Evolutionary conservation across 2,888 invertebrate species (phyloP).

Genomic region (Agriotes lineatus): DNA sequence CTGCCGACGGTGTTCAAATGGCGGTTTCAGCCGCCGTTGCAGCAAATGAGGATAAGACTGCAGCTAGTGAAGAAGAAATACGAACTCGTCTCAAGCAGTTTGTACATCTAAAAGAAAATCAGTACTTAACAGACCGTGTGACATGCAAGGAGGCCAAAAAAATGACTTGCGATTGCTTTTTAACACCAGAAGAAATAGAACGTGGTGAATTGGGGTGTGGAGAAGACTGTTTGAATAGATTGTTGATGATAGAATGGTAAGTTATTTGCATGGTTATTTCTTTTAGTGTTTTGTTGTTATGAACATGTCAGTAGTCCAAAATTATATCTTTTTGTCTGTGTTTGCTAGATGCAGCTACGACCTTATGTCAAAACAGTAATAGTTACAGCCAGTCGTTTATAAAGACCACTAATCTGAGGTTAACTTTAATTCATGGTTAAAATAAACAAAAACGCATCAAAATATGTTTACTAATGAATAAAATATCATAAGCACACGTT

Average conservation of each 20-base stretch:
- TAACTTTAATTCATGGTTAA: no score
- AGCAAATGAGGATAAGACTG: constrained; percentile 25
- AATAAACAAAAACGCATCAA: no score
- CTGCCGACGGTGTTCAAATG: constrained; percentile 41
- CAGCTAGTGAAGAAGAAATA: constrained; percentile 65
- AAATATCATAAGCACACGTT: no score
- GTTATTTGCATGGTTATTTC: constrained; percentile 39
- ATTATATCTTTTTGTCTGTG: no score
- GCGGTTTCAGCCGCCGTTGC: constrained; percentile 17
- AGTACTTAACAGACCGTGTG: constrained; percentile 86
- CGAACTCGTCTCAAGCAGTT: constrained; percentile 79
- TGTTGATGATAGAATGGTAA: constrained; percentile 98
- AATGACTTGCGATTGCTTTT: constrained; percentile 96
- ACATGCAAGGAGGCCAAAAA: constrained; percentile 91
- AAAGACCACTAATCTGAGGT: no score
- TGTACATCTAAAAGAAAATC: constrained; percentile 85
- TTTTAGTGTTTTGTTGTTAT: background rate
- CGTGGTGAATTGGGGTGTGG: constrained; percentile 91
- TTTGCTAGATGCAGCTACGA: no score
- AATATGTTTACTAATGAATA: no score
- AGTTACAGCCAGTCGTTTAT: no score
- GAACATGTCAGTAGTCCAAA: background rate
- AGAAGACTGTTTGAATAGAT: constrained; percentile 95
- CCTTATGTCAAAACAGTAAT: no score
- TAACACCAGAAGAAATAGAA: constrained; percentile 88